Conservation (phyloP, 1,140 invertebrate species). For the Microplitis demolitor region DNA sequence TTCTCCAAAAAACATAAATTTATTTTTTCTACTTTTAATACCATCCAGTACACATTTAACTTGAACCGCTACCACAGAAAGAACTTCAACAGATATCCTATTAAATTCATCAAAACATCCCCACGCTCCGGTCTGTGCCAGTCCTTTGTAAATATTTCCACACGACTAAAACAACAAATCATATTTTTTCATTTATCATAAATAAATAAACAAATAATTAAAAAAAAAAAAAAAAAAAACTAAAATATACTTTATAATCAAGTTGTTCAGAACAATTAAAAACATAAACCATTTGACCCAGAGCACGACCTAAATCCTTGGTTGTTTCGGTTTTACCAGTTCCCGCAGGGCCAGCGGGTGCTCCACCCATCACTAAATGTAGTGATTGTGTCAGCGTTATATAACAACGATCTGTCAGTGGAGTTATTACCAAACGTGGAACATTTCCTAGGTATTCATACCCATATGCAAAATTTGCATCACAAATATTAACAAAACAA, state of each 20-base stretch:
- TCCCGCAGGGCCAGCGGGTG: constrained; percentile 85
- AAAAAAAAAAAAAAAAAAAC: not conserved
- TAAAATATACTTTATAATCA: constrained; percentile 76
- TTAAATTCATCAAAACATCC: constrained; percentile 97
- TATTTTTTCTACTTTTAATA: constrained; percentile 77
- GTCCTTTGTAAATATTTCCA: constrained; percentile 90
- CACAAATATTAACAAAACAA: constrained; percentile 92
- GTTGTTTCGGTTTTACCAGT: constrained; percentile 95
- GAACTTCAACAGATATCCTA: constrained; percentile 88
- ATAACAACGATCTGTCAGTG: constrained; percentile 86
- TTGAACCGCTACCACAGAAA: constrained; percentile 91
- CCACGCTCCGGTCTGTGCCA: constrained; percentile 93
- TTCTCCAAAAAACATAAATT: constrained; percentile 85
- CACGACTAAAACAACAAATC: constrained; percentile 66
- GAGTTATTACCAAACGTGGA: constrained; percentile 82
- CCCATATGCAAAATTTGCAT: constrained; percentile 79
- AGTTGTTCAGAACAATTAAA: constrained; percentile 97
- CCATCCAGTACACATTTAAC: constrained; percentile 83
- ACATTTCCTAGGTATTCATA: constrained; percentile 87
- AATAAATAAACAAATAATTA: not conserved
- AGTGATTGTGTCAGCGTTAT: constrained; percentile 88
- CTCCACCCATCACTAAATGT: constrained; percentile 90
- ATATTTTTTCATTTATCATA: not conserved
- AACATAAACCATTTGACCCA: constrained; percentile 94
- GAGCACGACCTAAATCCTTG: constrained; percentile 87